These are phyloP conservation scores for Phymorhynchus buccinoides DNA, from an alignment of 1,140 invertebrate species.

Conservation along the genomic window DNA sequence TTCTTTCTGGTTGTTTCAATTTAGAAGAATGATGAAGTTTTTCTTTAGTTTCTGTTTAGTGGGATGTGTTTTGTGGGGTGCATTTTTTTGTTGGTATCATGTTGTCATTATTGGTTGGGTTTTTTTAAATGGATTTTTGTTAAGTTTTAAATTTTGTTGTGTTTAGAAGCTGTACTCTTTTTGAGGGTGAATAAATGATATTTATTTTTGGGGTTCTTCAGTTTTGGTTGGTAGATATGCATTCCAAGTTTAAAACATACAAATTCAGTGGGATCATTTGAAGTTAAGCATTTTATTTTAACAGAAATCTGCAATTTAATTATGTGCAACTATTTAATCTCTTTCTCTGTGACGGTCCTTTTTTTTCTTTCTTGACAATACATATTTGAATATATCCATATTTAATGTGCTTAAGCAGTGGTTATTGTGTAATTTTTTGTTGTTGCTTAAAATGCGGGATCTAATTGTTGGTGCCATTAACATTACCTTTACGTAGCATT, in stretches of 20 bases:
- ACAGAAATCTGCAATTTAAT: neutral
- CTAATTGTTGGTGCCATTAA: no score
- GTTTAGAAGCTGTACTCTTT: no score
- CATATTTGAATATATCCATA: neutral
- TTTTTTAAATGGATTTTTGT: no score
- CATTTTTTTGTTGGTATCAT: no score
- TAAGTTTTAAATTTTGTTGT: no score
- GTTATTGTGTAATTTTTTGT: neutral
- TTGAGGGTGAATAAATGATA: no score
- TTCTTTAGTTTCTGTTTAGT: neutral
- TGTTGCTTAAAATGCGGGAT: neutral
- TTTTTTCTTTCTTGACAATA: neutral
- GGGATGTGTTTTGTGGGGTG: no score
- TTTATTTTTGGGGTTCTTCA: no score
- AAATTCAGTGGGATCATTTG: neutral
- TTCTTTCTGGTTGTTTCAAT: no score
- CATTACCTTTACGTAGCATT: no score
- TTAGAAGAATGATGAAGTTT: neutral
- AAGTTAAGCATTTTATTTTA: neutral
- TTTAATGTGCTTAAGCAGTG: no score
- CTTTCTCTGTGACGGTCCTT: neutral
- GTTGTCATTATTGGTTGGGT: no score
- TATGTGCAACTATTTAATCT: neutral
- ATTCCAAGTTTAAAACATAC: neutral
- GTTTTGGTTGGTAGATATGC: neutral